Evolutionary conservation across 2,888 invertebrate species (phyloP).

Genomic region (Stenodera caucasica): DNA sequence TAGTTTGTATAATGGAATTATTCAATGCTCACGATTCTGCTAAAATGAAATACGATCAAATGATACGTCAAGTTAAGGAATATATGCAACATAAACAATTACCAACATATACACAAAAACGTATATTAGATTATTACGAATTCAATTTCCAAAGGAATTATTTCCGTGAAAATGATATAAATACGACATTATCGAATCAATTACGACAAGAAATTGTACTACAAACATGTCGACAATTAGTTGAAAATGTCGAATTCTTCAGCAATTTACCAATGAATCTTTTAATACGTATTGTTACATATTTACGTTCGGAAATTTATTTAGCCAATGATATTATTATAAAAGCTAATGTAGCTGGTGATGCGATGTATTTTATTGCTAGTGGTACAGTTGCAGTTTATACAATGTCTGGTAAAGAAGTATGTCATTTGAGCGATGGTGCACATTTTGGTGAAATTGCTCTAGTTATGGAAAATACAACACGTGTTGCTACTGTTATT

Average conservation of each 20-base stretch:
- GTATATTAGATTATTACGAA: conserved; percentile 62
- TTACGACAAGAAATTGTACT: conserved; percentile 58
- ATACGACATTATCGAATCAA: conserved; percentile 60
- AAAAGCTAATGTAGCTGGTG: conserved; percentile 57
- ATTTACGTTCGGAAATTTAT: conserved; percentile 58
- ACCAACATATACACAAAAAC: conserved; percentile 58
- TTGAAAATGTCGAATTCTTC: conserved; percentile 61
- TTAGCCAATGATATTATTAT: conserved; percentile 61
- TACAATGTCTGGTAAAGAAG: conserved; percentile 56
- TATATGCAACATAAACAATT: conserved; percentile 64
- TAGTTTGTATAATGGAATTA: conserved; percentile 52
- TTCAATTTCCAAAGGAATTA: conserved; percentile 63
- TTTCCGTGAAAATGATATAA: conserved; percentile 61
- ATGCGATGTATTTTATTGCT: conserved; percentile 63
- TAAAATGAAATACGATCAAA: conserved; percentile 57
- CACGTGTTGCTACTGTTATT: conserved; percentile 51
- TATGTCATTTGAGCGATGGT: conserved; percentile 62
- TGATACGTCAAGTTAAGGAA: conserved; percentile 60
- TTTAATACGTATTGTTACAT: conserved; percentile 57
- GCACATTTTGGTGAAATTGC: conserved; percentile 59
- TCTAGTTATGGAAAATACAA: conserved; percentile 50
- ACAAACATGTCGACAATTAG: conserved; percentile 59
- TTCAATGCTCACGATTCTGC: conserved; percentile 53
- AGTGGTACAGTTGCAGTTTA: conserved; percentile 61
- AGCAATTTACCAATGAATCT: conserved; percentile 57